Percentiles rank a stretch among this genome's conserved stretches.
Conservation (phyloP, 1,140 invertebrate genomes). For the Vollenhovia emeryi region DNA sequence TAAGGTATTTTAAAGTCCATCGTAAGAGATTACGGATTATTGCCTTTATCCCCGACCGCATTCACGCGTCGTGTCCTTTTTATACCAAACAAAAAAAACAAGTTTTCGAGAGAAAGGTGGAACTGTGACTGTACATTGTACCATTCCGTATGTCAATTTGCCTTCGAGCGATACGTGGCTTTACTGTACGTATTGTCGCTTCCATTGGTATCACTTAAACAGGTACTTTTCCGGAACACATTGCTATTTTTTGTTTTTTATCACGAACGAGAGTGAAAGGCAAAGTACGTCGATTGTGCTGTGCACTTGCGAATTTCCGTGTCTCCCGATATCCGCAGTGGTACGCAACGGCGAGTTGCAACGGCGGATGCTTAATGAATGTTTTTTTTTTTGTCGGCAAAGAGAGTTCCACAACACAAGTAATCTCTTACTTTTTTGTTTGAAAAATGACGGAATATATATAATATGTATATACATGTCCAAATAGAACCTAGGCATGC, state of each 20-base stretch:
- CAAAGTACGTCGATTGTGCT: not conserved
- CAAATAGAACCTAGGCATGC: constrained; percentile 3
- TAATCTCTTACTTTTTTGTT: constrained; percentile 56
- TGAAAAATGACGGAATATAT: not conserved
- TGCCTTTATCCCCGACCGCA: not conserved
- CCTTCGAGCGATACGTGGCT: not conserved
- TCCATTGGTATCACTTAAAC: constrained; percentile 4
- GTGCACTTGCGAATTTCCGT: constrained; percentile 15
- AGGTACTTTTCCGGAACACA: constrained; percentile 14
- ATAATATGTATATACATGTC: not conserved
- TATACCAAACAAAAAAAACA: constrained; percentile 15
- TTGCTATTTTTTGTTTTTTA: not conserved
- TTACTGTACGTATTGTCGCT: not conserved
- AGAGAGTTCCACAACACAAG: constrained; percentile 4
- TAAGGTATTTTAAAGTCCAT: constrained; percentile 59
- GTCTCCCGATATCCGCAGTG: not conserved
- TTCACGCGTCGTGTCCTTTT: not conserved
- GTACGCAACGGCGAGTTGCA: not conserved
- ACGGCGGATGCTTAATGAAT: not conserved
- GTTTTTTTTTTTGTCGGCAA: not conserved
- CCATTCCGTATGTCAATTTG: not conserved
- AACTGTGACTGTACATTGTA: not conserved
- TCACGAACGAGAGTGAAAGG: not conserved
- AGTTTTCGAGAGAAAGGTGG: constrained; percentile 11
- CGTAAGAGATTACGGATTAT: constrained; percentile 60